phyloP scores from a whole-genome alignment of 1,140 invertebrate genomes.

The Calephelis virginiensis region DNA sequence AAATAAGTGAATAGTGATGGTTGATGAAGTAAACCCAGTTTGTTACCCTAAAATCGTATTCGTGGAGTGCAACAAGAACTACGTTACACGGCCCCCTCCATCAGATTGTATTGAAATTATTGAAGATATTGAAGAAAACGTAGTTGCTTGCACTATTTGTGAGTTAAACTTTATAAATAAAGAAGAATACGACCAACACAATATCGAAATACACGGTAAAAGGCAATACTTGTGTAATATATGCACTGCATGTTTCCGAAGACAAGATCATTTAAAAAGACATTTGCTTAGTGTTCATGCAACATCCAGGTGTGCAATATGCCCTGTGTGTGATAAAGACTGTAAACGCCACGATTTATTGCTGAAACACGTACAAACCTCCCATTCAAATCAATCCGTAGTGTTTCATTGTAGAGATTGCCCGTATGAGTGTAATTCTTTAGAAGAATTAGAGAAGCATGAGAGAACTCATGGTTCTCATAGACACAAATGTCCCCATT shows the following conservation, averaged over 20 bases:
- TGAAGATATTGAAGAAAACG: conserved; percentile 2
- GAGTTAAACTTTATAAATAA: conserved; percentile 19
- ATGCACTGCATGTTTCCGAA: conserved; percentile 38
- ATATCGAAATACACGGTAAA: conserved; percentile 35
- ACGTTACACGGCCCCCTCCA: not conserved
- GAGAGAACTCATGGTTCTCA: conserved; percentile 35
- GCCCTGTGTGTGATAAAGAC: conserved; percentile 41
- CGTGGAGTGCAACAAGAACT: not conserved
- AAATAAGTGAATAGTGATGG: not conserved
- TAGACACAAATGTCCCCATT: conserved; percentile 42
- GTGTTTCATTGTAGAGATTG: conserved; percentile 42
- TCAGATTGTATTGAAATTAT: not conserved
- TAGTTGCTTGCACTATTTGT: conserved; percentile 7
- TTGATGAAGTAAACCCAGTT: conserved; percentile 7
- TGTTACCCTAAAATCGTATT: conserved; percentile 11
- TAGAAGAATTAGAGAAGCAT: conserved; percentile 42
- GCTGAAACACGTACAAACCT: conserved; percentile 43
- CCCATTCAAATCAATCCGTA: conserved; percentile 33
- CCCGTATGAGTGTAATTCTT: conserved; percentile 30
- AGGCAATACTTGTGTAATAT: conserved; percentile 33
- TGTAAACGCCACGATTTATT: conserved; percentile 39
- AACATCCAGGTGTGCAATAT: conserved; percentile 34
- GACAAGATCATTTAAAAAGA: conserved; percentile 49
- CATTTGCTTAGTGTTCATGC: conserved; percentile 45
- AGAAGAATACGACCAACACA: conserved; percentile 38